Evolutionary conservation across 2,797 vertebrate species (phyloP).

Genomic region (Eutrigla gurnardus): DNA sequence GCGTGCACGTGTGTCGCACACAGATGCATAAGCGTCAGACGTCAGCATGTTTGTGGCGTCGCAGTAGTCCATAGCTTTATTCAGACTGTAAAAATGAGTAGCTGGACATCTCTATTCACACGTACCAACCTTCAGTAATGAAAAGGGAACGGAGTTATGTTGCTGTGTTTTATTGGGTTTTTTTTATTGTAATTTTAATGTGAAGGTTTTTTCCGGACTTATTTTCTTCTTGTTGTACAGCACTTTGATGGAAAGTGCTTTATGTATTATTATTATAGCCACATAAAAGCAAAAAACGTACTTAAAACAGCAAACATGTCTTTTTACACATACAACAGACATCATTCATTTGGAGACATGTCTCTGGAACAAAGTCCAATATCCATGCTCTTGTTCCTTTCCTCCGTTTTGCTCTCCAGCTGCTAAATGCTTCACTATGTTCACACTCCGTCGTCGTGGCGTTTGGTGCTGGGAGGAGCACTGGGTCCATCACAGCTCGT

Average conservation of each 20-base stretch:
- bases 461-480: slow-evolving; percentile 4
- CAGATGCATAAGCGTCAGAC: slow-evolving; percentile 15
- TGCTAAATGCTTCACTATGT: background rate
- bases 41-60: background rate
- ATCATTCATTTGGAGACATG: background rate
- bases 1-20: slow-evolving; percentile 40
- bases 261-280: too few relatives aligned
- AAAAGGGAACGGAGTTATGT: too few relatives aligned
- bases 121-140: too few relatives aligned
- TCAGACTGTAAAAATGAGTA: slow-evolving; percentile 1
- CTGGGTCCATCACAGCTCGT: background rate
- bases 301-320: too few relatives aligned
- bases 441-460: background rate
- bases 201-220: too few relatives aligned
- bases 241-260: too few relatives aligned
- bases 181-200: too few relatives aligned
- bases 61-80: background rate
- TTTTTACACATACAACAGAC: background rate
- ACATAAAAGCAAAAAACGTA: too few relatives aligned
- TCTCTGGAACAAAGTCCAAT: background rate
- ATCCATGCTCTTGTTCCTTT: background rate
- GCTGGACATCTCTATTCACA: background rate
- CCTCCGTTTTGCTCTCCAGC: background rate
- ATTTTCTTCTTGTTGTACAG: too few relatives aligned
- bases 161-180: background rate